Evolutionary conservation across 2,113 vertebrate genomes (phyloP), one percentile per base, ranked within the genome.

Genomic region (Hippocampus abdominalis): DNA sequence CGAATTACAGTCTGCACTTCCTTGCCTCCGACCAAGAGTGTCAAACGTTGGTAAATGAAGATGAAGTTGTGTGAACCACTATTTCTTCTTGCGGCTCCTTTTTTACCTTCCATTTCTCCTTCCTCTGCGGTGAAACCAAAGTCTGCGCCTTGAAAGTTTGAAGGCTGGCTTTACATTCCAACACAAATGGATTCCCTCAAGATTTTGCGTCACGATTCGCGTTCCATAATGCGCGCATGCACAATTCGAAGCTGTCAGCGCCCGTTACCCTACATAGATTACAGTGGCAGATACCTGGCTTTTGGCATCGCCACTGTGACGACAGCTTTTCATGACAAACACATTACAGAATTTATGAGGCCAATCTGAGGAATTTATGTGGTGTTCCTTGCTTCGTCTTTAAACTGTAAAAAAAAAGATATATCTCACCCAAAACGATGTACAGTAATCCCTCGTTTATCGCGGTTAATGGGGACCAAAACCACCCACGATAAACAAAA

Each of bases 101-200:
- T 62, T 53, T 13, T 36, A 36, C 56, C 49, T 18, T 69, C 36
- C 8, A 49, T 32, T 65, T n/a, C 9, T 57, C 61, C 53, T 56
- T 53, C 16, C 39, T 71, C 67, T 70, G 54, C 36, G 74, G 66
- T 73, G 51, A 40, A 68, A 72, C 15, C 66, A 27, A 68, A 73
- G 61, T 81, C 66, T 54, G 74, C 73, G 71, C 70, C 68, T 66
- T 66, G 51, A 72, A 75, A 73, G 62, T 68, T 81, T 53, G 51
- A 82, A 36, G 5, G 32, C 32, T 78, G 56, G 48, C 54, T 63
- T 16, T 64, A 70, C 87, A 90, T 91, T 86, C 86, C 87, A 65
- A 53, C 84, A 80, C 72, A 71, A 80, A 80, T 72, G 63, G 61
- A 62, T 42, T 78, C 74, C 81, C 79, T 32, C 4, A 62, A 76